These are phyloP conservation scores for Melolontha melolontha DNA, from an alignment of 2,888 invertebrate genomes.

Conservation along the genomic window DNA sequence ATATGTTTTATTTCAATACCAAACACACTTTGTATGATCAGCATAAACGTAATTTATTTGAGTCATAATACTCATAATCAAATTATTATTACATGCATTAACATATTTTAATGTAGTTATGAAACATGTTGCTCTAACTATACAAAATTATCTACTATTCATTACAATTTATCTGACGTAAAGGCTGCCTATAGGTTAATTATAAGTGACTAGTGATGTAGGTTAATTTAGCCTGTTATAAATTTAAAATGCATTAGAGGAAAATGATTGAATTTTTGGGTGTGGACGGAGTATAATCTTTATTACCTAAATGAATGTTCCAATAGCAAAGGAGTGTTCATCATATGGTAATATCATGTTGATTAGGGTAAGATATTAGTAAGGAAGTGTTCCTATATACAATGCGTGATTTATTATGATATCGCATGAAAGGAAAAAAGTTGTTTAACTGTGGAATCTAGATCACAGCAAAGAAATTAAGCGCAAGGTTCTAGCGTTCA, in stretches of 20 bases:
- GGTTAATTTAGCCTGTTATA: constrained; percentile 7
- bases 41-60: too few species aligned
- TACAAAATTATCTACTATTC: not conserved
- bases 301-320: not conserved
- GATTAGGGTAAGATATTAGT: constrained; percentile 7
- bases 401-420: constrained; percentile 23
- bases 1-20: too few species aligned
- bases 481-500: not conserved
- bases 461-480: constrained; percentile 1
- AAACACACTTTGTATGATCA: too few species aligned
- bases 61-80: too few species aligned
- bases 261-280: constrained; percentile 7
- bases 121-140: not conserved
- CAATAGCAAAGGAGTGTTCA: constrained; percentile 10
- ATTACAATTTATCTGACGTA: not conserved
- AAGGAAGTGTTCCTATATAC: constrained; percentile 18
- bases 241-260: constrained; percentile 7
- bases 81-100: too few species aligned
- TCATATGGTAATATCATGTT: constrained; percentile 12
- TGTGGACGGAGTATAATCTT: not conserved
- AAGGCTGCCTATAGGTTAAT: not conserved
- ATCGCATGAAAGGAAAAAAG: constrained; percentile 9
- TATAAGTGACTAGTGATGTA: not conserved
- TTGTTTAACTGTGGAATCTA: constrained; percentile 7
- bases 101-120: not conserved